Evolutionary conservation across 2,797 vertebrate species (phyloP), one percentile per base, ranked within the genome.

Genomic region (Halcyon leucocephala): DNA sequence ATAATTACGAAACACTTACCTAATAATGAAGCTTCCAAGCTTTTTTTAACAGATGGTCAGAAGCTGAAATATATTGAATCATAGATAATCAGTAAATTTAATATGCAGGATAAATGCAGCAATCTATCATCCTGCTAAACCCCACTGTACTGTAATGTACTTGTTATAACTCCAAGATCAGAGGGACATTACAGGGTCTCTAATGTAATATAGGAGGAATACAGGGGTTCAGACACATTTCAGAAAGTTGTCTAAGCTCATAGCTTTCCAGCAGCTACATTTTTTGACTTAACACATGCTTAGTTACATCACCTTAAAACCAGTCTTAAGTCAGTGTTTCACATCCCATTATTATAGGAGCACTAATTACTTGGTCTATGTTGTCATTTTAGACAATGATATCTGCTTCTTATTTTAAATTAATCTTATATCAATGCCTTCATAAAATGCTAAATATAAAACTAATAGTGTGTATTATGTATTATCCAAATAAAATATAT

Each of bases 31-130:
- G 81, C 71, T 96, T 95, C 82, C 33, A 87, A 91, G 61, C 22
- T 89, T 90, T 83, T 95, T 62, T 66, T 96, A 96, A 90, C 97
- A 97, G 96, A 97, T 97, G 96, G 94, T 90, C 93, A 90, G 93
- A 93, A 92, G 54, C 86, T 12, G 31, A 95, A 97, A 88, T 95
- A 96, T 86, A 91, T 92, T 90, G 86, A 72, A 91, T 96, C 90
- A 95, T 78, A 91, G 86, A 94, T 96, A 97, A 97, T 96, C 82
- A 84, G 90, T 52, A 96, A 95, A 96, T 92, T 92, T 82, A 95
- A 93, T 93, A 94, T 82, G 58, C 70, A 90, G 62, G 42, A 80
- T 77, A 84, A 93, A 94, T 85, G 66, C 66, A 92, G 26, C 81
- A 83, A 89, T 95, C 62, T 93, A 94, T 95, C 88, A 89, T 80